Evolutionary conservation across 2,797 vertebrate species (phyloP).

Genomic region (Intellagama lesueurii): DNA sequence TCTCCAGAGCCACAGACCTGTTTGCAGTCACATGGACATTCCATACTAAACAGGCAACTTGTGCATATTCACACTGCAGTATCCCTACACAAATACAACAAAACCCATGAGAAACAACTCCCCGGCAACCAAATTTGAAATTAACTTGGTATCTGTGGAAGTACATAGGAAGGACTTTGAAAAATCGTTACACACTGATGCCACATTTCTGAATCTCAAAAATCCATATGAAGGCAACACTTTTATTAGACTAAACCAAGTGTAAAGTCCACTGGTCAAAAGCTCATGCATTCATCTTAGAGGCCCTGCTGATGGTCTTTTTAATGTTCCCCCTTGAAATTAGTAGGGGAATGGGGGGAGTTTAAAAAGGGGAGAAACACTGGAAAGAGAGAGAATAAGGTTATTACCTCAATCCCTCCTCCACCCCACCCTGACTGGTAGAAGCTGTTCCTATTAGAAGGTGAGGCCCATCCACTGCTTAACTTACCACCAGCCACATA

Average conservation of each 20-base stretch:
- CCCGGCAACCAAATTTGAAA: neutral
- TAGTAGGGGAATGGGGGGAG: neutral
- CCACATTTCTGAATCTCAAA: neutral
- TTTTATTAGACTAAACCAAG: neutral
- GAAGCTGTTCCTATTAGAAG: neutral
- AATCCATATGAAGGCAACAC: neutral
- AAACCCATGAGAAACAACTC: neutral
- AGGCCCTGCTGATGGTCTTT: neutral
- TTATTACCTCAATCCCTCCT: no score
- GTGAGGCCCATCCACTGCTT: neutral
- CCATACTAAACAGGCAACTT: neutral
- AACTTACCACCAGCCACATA: neutral
- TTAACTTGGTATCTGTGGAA: neutral
- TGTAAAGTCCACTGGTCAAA: neutral
- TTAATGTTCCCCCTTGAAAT: neutral
- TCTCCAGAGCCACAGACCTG: neutral
- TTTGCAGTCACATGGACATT: neutral
- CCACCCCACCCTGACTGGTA: no score
- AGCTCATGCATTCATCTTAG: neutral
- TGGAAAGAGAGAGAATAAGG: no score
- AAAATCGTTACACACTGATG: neutral
- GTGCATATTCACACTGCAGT: neutral
- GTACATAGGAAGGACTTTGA: neutral
- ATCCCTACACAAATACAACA: neutral
- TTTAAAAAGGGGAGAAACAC: neutral